These are phyloP conservation scores for Numenius arquata DNA, from an alignment of 2,113 vertebrate genomes.

Conservation along the genomic window DNA sequence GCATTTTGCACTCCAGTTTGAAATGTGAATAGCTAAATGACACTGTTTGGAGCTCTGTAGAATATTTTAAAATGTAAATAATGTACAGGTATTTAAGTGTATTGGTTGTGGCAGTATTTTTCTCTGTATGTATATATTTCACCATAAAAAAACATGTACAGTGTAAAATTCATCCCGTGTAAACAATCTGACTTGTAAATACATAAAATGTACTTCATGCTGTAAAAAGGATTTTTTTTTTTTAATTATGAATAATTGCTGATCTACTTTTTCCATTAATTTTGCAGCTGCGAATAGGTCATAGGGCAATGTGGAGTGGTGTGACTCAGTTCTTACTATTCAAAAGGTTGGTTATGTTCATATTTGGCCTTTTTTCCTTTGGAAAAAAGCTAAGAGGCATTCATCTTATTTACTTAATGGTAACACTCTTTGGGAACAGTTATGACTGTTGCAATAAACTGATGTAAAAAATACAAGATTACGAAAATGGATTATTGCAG, in stretches of 20 bases:
- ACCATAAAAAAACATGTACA: neutral
- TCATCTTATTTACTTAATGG: neutral
- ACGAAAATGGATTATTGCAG: neutral
- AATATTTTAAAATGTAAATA: slow-evolving; percentile 43
- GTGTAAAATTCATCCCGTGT: neutral
- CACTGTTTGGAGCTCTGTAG: neutral
- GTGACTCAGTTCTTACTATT: neutral
- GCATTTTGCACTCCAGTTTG: neutral
- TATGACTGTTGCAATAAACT: neutral
- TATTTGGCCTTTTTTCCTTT: neutral
- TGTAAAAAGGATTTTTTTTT: neutral
- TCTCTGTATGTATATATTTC: neutral
- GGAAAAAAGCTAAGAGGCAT: neutral
- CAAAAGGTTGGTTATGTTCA: neutral
- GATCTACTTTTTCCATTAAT: neutral
- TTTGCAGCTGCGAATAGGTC: neutral
- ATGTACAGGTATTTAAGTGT: slow-evolving; percentile 14
- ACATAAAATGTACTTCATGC: neutral
- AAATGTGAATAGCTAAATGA: neutral
- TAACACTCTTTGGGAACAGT: neutral
- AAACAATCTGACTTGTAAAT: neutral
- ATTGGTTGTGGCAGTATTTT: neutral
- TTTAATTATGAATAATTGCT: neutral
- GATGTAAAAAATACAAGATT: neutral
- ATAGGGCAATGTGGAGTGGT: neutral